Evolutionary conservation across 64 coral and sea anemone species (phyloP).

Genomic region (Dendrophyllia cribrosa): DNA sequence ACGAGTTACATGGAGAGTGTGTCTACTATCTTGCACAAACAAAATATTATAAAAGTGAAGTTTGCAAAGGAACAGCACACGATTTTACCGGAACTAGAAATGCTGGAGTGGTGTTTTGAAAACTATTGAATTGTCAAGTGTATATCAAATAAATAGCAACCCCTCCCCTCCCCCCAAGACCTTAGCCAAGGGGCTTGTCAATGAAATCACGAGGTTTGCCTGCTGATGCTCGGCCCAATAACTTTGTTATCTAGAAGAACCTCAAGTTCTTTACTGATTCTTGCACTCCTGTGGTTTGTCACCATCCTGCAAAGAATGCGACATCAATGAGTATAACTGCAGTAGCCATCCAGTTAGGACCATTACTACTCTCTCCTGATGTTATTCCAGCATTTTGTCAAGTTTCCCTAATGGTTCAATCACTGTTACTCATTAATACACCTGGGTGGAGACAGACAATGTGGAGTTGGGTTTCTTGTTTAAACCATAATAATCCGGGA

Average conservation of each 20-base stretch:
- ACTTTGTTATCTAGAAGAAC: background rate
- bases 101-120: background rate
- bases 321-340: background rate
- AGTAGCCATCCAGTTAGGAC: no score
- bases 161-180: background rate
- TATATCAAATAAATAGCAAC: slow-evolving; percentile 33
- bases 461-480: no score
- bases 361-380: background rate
- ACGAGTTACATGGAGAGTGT: no score
- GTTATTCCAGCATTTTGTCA: background rate
- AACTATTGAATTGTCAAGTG: background rate
- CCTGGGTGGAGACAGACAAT: no score
- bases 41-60: background rate
- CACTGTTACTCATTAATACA: no score
- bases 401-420: no score
- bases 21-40: background rate
- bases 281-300: slow-evolving; percentile 72
- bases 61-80: background rate
- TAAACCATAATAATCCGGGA: no score
- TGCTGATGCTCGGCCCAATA: background rate
- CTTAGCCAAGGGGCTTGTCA: background rate
- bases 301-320: slow-evolving; percentile 39
- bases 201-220: background rate
- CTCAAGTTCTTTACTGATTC: slow-evolving; percentile 31
- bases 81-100: background rate